Conservation (phyloP, 2,888 invertebrate species). For the Busseola fusca region DNA sequence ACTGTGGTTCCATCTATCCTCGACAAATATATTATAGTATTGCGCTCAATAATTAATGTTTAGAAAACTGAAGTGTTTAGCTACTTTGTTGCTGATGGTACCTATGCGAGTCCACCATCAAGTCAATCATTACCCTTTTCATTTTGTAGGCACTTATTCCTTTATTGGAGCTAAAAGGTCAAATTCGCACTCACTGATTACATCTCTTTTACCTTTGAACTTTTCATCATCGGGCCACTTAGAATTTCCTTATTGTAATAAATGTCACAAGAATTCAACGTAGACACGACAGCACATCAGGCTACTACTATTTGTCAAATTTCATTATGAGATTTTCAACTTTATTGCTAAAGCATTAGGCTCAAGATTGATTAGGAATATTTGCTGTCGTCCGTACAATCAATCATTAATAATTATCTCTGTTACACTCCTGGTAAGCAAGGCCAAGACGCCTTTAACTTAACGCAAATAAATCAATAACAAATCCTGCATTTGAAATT, state of each 20-base stretch:
- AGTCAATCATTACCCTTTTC: neutral
- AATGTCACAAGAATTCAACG: neutral
- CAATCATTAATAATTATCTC: slow-evolving; percentile 3
- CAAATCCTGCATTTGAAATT: slow-evolving; percentile 20
- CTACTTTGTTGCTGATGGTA: neutral
- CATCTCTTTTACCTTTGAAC: neutral
- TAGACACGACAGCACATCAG: too few relatives aligned
- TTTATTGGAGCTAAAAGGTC: neutral
- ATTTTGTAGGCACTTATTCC: neutral
- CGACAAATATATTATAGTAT: neutral
- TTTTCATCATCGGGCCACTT: neutral
- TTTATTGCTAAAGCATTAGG: too few relatives aligned
- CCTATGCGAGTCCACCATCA: neutral
- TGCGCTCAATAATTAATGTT: neutral
- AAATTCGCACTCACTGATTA: neutral
- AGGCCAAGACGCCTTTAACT: neutral
- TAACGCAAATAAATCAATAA: neutral
- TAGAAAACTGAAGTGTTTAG: neutral
- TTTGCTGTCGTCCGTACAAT: too few relatives aligned
- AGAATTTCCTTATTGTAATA: neutral
- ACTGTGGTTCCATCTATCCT: too few relatives aligned
- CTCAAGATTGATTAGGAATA: too few relatives aligned
- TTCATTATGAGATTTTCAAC: too few relatives aligned
- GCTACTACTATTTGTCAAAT: too few relatives aligned
- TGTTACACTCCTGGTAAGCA: neutral